Base-by-base conservation (phyloP, 2,113 vertebrate species). In the Dromiciops gliroides region DNA sequence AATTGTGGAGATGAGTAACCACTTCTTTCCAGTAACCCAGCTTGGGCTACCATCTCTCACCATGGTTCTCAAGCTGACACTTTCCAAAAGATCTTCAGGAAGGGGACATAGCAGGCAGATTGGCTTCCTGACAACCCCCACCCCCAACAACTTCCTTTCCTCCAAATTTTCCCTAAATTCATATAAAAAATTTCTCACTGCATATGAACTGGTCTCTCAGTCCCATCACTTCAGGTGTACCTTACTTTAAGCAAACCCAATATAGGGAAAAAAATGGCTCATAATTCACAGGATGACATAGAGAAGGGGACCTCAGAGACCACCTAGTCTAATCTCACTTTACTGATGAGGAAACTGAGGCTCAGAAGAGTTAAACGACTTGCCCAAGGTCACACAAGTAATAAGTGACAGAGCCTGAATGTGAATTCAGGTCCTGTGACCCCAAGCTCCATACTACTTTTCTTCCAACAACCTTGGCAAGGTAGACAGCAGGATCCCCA, bases 51-150 rank as follows among this genome's bases (percentile, higher is more conserved):
- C 67, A 83, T 91, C 51, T 91, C 50, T 26, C 48, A 92, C 24
- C 90, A 24, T 48, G 95, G 96, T 51, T 94, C 91, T 94, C 51
- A 96, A 67, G 48, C 22, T 31, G 53, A 95, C 67, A 96, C 96
- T 83, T 75, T 83, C 94, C 92, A 90, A 89, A 96, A 94, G 96
- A 90, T 51, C 92, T 75, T 92, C 90, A 90, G 96, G 97, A 97
- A 96, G 96, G 75, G 95, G 60, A 23, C 10, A 92, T 0, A 1
- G 89, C 88, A 96, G 90, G 60, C 37, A 53, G 92, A 93, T 51
- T 1, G 52, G 90, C 52, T 89, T 88, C 88, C 28, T 89, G 50
- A 91, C 48, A 31, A 28, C 53, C 48, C 10, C 14, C 25, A 37
- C 16, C 60, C 3, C n/a, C 90, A 93, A 14, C 92, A 25, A 56